A percentile compares a stretch with the other conserved stretches of the same genome.
phyloP scores from a whole-genome alignment of 2,113 vertebrate genomes.

The Labeo catla region DNA sequence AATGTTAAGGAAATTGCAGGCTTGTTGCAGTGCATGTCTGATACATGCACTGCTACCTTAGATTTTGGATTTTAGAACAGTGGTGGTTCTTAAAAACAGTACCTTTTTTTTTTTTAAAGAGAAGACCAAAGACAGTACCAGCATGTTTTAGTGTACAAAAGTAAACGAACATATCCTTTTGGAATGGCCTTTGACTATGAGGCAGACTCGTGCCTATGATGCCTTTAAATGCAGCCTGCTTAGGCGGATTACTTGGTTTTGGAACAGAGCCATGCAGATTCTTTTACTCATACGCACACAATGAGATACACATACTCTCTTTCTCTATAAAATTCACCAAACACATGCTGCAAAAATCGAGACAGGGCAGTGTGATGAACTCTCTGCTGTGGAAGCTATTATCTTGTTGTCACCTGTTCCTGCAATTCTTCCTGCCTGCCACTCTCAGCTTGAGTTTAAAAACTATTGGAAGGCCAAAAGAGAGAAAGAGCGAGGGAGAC shows the following conservation, averaged over 20 bases:
- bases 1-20: neutral
- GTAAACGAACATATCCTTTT: neutral
- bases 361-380: conserved; percentile 62
- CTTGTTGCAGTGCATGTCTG: neutral
- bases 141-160: neutral
- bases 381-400: conserved; percentile 64
- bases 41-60: neutral
- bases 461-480: conserved; percentile 35
- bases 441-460: conserved; percentile 59
- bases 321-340: neutral
- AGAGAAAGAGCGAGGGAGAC: neutral
- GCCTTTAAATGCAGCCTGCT: neutral
- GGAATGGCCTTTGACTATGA: neutral
- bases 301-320: neutral
- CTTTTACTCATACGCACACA: neutral
- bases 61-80: neutral
- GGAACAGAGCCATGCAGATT: neutral
- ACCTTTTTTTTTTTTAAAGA: neutral
- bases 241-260: neutral
- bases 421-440: conserved; percentile 53
- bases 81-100: neutral
- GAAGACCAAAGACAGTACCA: neutral
- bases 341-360: conserved; percentile 32
- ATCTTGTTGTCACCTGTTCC: conserved; percentile 65
- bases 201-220: neutral